Percentiles rank a stretch among this genome's conserved stretches.
Conservation (phyloP, 2,797 vertebrate genomes). For the Microctenopoma steveboyesi region DNA sequence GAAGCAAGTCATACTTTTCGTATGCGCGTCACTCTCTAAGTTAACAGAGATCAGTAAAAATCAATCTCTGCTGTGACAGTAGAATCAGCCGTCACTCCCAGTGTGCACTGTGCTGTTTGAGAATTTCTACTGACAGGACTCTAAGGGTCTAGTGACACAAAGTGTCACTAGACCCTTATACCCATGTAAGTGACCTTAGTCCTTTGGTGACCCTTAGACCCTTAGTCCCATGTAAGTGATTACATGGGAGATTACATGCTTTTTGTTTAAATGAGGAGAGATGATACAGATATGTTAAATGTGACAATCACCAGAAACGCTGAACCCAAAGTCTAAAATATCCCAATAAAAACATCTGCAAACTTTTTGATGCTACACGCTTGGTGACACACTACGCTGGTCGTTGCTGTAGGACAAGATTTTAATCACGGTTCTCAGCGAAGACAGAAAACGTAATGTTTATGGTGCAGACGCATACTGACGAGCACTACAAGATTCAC, state of each 20-base stretch:
- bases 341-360: background rate
- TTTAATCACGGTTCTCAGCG: slow-evolving; percentile 25
- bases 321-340: background rate
- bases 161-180: no score
- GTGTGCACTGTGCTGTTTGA: no score
- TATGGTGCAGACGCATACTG: slow-evolving; percentile 21
- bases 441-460: slow-evolving; percentile 45
- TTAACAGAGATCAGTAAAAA: no score
- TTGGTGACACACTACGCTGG: background rate
- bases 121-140: no score
- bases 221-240: no score
- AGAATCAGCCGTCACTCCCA: background rate
- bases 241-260: background rate
- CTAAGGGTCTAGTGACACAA: no score
- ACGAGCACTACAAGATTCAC: slow-evolving; percentile 32
- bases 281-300: background rate
- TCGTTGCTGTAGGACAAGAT: background rate
- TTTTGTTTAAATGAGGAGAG: background rate
- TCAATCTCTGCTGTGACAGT: background rate
- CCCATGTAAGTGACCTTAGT: no score
- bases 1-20: background rate
- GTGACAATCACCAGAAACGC: background rate
- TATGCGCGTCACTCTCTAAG: no score
- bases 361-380: slow-evolving; percentile 3
- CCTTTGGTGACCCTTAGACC: no score